Evolutionary conservation across 2,797 vertebrate species (phyloP).

Genomic region (Crocidura indochinensis): DNA sequence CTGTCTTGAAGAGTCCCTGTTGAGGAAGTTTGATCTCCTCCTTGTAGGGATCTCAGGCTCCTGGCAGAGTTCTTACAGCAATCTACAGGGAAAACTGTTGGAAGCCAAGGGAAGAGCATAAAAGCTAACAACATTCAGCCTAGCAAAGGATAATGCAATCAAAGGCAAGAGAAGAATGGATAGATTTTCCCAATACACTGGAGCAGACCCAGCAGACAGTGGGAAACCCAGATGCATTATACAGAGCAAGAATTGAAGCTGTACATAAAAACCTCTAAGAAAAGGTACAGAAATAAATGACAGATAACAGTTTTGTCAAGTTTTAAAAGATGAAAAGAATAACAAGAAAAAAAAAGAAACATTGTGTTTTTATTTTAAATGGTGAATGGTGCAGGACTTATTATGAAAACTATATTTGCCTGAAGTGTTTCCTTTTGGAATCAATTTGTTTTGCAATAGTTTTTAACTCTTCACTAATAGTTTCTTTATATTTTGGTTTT

Average conservation of each 20-base stretch:
- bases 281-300: background rate
- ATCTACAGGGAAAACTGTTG: slow-evolving; percentile 47
- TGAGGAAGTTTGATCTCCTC: slow-evolving; percentile 68
- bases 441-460: background rate
- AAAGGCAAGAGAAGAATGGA: slow-evolving; percentile 22
- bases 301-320: background rate
- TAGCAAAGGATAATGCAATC: slow-evolving; percentile 54
- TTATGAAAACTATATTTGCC: background rate
- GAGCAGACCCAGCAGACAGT: background rate
- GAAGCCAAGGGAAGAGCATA: slow-evolving; percentile 26
- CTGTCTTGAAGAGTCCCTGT: slow-evolving; percentile 60
- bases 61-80: background rate
- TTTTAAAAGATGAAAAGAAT: background rate
- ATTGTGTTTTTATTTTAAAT: background rate
- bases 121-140: slow-evolving; percentile 60
- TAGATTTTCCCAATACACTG: background rate
- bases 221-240: slow-evolving; percentile 13
- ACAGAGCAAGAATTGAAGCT: background rate
- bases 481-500: background rate
- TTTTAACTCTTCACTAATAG: background rate
- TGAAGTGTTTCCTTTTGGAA: background rate
- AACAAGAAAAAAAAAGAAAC: background rate
- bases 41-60: slow-evolving; percentile 13
- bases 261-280: background rate
- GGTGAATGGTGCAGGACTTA: background rate